phyloP scores from a whole-genome alignment of 2,888 invertebrate genomes.

The Phaedon cochleariae region DNA sequence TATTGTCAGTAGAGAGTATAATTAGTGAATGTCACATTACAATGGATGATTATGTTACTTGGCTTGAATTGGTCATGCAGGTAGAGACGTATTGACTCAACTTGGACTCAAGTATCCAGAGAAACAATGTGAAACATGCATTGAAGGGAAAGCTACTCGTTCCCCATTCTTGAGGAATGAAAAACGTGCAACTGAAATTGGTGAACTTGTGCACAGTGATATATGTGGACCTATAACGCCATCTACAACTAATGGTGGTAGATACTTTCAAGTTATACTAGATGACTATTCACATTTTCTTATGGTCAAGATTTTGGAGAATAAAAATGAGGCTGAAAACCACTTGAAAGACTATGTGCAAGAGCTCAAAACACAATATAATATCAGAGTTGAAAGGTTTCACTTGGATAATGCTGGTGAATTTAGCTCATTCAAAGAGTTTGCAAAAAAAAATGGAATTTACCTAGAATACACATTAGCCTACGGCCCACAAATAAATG shows the following conservation, averaged over 20 bases:
- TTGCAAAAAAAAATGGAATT: background rate
- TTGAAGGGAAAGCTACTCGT: too few species aligned
- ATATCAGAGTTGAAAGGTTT: conserved; percentile 15
- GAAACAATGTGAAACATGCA: too few species aligned
- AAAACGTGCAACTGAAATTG: background rate
- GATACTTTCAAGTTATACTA: conserved; percentile 21
- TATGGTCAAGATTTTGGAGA: background rate
- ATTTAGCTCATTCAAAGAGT: conserved; percentile 11
- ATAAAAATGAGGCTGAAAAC: conserved; percentile 1
- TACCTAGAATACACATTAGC: background rate
- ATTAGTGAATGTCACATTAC: background rate
- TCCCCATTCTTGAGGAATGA: too few species aligned
- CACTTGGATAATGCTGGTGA: conserved; percentile 13
- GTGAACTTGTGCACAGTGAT: conserved; percentile 7
- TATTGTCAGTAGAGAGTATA: background rate
- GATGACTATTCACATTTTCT: conserved; percentile 22
- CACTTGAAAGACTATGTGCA: background rate
- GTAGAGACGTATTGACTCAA: too few species aligned
- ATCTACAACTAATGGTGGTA: conserved; percentile 8
- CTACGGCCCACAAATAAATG: background rate
- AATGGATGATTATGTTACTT: background rate
- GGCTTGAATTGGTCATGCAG: too few species aligned
- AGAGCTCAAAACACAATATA: conserved; percentile 10
- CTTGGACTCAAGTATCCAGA: too few species aligned
- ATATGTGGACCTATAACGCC: conserved; percentile 14